Percentiles rank a stretch among this genome's conserved stretches.
Conservation (phyloP, 2,113 vertebrate genomes). For the Miniopterus natalensis region DNA sequence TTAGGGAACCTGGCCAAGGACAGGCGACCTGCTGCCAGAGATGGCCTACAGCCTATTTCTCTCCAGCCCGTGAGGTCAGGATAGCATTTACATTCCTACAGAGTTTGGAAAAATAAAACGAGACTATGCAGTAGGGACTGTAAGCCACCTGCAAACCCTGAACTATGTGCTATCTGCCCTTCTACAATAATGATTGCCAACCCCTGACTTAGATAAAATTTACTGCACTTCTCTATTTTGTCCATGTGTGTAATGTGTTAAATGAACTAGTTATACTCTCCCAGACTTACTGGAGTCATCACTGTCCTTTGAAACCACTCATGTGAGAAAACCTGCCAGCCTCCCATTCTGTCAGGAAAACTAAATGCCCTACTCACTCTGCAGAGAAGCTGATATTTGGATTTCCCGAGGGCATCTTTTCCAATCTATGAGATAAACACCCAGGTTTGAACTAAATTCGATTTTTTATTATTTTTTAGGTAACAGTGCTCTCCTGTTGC, state of each 20-base stretch:
- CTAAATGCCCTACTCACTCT: not conserved
- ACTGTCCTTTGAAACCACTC: not conserved
- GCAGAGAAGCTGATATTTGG: not conserved
- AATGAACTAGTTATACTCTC: not conserved
- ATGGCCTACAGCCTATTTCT: not conserved
- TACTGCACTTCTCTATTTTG: not conserved
- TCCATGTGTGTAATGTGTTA: not conserved
- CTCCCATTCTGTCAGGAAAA: not conserved
- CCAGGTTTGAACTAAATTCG: not conserved
- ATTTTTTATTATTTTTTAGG: not conserved
- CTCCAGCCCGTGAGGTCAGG: not conserved
- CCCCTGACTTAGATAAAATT: not conserved
- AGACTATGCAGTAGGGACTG: not conserved
- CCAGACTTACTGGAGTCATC: not conserved
- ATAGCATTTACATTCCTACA: not conserved
- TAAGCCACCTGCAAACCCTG: not conserved
- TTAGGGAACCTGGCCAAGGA: not conserved
- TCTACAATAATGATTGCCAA: slow-evolving; percentile 18
- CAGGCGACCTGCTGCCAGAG: not conserved
- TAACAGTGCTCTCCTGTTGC: not conserved
- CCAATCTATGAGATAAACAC: not conserved
- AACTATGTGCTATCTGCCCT: not conserved
- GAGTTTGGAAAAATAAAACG: not conserved
- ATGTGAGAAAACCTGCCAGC: not conserved
- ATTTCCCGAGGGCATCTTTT: not conserved